Conservation (phyloP, 2,113 vertebrate genomes). For the Elephas maximus region DNA sequence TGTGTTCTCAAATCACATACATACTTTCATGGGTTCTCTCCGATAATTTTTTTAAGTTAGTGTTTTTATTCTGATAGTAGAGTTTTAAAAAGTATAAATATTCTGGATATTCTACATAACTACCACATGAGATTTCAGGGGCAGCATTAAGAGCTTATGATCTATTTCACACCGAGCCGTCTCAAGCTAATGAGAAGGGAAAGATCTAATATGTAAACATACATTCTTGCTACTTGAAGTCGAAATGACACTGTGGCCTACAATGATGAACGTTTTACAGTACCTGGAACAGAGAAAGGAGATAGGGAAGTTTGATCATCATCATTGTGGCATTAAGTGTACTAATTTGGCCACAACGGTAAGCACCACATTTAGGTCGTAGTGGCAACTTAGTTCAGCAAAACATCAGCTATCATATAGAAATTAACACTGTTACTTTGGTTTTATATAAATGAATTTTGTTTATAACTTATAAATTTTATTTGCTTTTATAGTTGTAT, state of each 20-base stretch:
- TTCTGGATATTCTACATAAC: constrained; percentile 4
- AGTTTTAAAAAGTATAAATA: constrained; percentile 32
- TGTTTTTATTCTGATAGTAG: constrained; percentile 32
- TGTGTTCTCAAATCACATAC: not conserved
- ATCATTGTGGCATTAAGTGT: not conserved
- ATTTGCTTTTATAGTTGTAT: not conserved
- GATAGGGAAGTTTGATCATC: not conserved
- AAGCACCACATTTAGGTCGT: not conserved
- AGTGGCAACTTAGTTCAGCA: not conserved
- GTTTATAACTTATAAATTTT: not conserved
- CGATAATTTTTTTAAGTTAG: not conserved
- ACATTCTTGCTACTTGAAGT: not conserved
- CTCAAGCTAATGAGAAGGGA: constrained; percentile 1
- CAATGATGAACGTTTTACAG: not conserved
- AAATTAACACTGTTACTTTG: constrained; percentile 25
- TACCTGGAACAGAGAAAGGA: not conserved
- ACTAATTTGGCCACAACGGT: not conserved
- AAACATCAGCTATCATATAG: not conserved
- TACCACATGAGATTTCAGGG: not conserved
- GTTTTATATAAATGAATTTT: not conserved
- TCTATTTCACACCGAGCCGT: not conserved
- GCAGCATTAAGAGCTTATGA: not conserved
- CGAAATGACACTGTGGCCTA: not conserved
- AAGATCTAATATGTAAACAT: not conserved
- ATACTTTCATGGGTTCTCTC: not conserved